Percentiles rank a stretch among this genome's conserved stretches.
phyloP scores from a whole-genome alignment of 2,113 vertebrate genomes.

The Xenopus laevis region DNA sequence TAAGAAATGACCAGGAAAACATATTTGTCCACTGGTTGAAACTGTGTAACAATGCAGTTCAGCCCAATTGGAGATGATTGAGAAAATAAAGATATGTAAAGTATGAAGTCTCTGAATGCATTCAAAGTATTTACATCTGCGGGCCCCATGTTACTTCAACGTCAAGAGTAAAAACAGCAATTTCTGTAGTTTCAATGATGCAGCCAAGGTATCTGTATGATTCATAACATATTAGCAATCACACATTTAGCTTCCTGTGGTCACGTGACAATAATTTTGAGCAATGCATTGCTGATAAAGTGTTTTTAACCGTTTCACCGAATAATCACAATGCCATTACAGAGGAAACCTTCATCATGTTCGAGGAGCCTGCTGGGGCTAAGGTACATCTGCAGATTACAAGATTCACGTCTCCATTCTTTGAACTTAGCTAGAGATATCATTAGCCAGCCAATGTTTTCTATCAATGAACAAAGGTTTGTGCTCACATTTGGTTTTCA shows the following conservation, averaged over 20 bases:
- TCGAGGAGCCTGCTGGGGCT: constrained; percentile 8
- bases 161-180: constrained; percentile 49
- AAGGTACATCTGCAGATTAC: constrained; percentile 58
- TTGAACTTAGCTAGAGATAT: constrained; percentile 53
- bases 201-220: constrained; percentile 52
- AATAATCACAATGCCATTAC: background rate
- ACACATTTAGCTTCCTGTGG: constrained; percentile 61
- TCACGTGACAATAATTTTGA: constrained; percentile 57
- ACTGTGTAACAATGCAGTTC: no score
- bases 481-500: constrained; percentile 10
- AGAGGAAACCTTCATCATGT: background rate
- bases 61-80: no score
- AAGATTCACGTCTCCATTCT: constrained; percentile 52
- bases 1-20: no score
- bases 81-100: no score
- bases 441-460: constrained; percentile 46
- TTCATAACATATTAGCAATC: constrained; percentile 57
- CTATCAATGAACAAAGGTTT: constrained; percentile 31
- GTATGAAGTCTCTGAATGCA: background rate
- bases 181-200: constrained; percentile 46
- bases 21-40: no score
- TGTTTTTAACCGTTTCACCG: constrained; percentile 41
- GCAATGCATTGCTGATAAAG: constrained; percentile 48
- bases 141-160: constrained; percentile 35
- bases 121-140: constrained; percentile 49